Conservation (phyloP, 1,140 invertebrate species). For the Orchesella cincta region DNA sequence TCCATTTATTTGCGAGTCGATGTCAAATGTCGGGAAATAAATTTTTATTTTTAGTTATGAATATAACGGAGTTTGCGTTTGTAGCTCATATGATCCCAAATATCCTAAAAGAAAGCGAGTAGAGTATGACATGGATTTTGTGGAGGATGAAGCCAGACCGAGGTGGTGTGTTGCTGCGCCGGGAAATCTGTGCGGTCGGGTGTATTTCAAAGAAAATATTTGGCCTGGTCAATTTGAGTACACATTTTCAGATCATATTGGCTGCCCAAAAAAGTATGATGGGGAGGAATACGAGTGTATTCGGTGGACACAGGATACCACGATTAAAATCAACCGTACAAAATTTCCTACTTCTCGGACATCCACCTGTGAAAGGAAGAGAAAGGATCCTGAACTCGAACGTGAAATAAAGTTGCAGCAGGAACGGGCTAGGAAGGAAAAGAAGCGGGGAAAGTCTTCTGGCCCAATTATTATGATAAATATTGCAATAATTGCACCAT, state of each 20-base stretch:
- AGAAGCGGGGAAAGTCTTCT: too few relatives aligned
- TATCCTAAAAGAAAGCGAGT: background rate
- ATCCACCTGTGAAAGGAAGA: background rate
- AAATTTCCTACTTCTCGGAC: too few relatives aligned
- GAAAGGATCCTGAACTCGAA: background rate
- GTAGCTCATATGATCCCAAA: background rate
- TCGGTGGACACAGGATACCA: too few relatives aligned
- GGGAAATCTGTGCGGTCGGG: background rate
- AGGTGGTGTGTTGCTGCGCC: background rate
- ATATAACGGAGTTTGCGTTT: background rate
- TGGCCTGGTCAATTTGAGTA: conserved; percentile 2
- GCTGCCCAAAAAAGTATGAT: background rate
- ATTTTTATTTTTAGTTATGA: too few relatives aligned
- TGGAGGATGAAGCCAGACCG: background rate
- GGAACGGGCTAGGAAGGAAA: too few relatives aligned
- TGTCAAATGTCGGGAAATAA: too few relatives aligned
- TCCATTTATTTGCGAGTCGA: too few relatives aligned
- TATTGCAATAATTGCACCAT: too few relatives aligned
- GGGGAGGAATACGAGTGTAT: background rate
- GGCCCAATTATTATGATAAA: too few relatives aligned
- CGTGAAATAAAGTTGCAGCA: too few relatives aligned
- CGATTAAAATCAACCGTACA: too few relatives aligned
- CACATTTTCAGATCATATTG: conserved; percentile 11
- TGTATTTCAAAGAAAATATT: background rate
- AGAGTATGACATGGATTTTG: background rate